Conservation (phyloP, 2,888 invertebrate species). For the Aphodius granarius region DNA sequence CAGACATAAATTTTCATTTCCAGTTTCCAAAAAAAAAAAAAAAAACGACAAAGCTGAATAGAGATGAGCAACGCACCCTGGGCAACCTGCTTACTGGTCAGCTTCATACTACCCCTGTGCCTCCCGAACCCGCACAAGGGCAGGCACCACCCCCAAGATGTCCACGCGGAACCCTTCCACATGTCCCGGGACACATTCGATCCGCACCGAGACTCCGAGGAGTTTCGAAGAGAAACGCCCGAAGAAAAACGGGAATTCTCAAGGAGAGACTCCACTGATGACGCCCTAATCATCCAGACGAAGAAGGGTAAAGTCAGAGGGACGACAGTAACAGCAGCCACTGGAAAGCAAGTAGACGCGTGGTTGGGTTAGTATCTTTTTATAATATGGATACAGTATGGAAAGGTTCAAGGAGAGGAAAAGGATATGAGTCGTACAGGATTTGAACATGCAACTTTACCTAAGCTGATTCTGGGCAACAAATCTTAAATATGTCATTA, state of each 20-base stretch:
- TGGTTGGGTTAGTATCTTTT: no score
- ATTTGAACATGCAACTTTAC: no score
- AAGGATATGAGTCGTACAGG: no score
- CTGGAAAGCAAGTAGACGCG: slow-evolving; percentile 77
- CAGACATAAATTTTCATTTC: neutral
- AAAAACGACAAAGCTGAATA: slow-evolving; percentile 4
- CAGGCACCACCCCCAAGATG: slow-evolving; percentile 47
- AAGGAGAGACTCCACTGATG: slow-evolving; percentile 54
- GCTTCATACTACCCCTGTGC: slow-evolving; percentile 46
- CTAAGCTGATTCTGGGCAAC: no score
- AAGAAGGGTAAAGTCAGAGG: slow-evolving; percentile 79
- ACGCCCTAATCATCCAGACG: slow-evolving; percentile 75
- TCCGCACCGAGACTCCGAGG: slow-evolving; percentile 51
- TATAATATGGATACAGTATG: no score
- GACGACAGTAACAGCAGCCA: slow-evolving; percentile 70
- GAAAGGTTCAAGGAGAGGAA: no score
- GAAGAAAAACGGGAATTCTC: slow-evolving; percentile 48
- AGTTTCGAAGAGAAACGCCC: slow-evolving; percentile 52
- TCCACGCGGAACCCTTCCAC: slow-evolving; percentile 50
- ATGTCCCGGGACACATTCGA: slow-evolving; percentile 53
- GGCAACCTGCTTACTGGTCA: slow-evolving; percentile 45
- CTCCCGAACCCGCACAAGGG: slow-evolving; percentile 47
- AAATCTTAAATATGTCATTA: no score
- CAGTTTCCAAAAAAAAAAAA: neutral
- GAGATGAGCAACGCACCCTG: slow-evolving; percentile 44